Evolutionary conservation across 2,113 vertebrate genomes (phyloP), one percentile per base, ranked within the genome.

Genomic region (Cinclus cinclus): DNA sequence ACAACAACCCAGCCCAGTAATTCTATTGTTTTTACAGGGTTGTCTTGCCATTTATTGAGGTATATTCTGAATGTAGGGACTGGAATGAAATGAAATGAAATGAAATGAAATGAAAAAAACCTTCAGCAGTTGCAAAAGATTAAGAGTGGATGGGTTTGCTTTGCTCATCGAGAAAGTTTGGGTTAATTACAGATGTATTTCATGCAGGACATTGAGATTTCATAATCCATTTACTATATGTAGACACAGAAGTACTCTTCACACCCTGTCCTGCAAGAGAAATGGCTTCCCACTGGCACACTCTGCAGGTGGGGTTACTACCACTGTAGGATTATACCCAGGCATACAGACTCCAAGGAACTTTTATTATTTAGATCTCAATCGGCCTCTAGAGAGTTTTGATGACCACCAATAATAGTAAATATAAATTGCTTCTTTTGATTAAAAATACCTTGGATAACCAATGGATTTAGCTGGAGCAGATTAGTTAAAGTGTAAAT

Each of bases 321-420:
- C 31, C 16, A 1, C 5, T 31, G 11, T 10, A 63, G 27, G 49
- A 49, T 56, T 49, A 79, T 3, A 25, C 12, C 9, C 0, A 37
- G 46, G 30, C 41, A 64, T 13, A 37, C 1, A 73, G 37, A 39
- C 23, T 55, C 30, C 15, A 58, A 67, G 35, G 18, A 24, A 39
- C n/a, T 53, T 52, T 30, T 14, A 24, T 35, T 15, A 59, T 42
- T 74, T 78, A 55, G 4, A 55, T 67, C 80, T 77, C 67, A 39
- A 46, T 25, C 76, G 39, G 2, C 27, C 25, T 83, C 35, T 25
- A 71, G 71, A 93, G n/a, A 41, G 41, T 58, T 88, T 73, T 77
- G 31, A 22, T 46, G n/a, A n/a, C 46, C 55, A 50, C 62, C 60
- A 65, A 78, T 18, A 85, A 52, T 3, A 84, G 10, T 30, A 89